A percentile compares a stretch with the other conserved stretches of the same genome.
Conservation (phyloP, 2,113 vertebrate genomes). For the Heliornis fulica region DNA sequence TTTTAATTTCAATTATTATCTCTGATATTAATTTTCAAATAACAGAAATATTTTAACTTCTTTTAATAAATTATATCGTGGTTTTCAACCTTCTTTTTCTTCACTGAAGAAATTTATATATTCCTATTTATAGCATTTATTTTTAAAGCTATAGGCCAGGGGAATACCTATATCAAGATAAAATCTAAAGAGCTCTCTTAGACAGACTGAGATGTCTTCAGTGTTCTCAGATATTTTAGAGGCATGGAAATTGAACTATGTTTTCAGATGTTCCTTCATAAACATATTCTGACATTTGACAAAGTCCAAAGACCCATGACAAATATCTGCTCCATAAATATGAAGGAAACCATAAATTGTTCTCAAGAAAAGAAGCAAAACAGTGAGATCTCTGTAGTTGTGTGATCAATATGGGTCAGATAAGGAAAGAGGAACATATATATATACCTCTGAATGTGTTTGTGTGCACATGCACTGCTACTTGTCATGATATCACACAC, state of each 20-base stretch:
- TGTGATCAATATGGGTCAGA: not conserved
- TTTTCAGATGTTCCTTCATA: not conserved
- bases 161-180: not conserved
- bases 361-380: not conserved
- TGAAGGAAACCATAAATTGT: not conserved
- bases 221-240: too few species aligned
- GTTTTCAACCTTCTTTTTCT: not conserved
- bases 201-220: too few species aligned
- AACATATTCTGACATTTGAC: not conserved
- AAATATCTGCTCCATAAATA: not conserved
- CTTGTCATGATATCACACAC: not conserved
- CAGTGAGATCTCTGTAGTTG: not conserved
- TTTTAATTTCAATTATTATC: constrained; percentile 17
- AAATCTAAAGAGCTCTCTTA: not conserved
- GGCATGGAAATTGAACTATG: too few species aligned
- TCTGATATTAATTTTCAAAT: not conserved
- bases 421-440: not conserved
- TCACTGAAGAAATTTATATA: not conserved
- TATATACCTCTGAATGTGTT: not conserved
- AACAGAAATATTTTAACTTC: not conserved
- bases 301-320: not conserved
- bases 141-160: not conserved
- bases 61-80: not conserved
- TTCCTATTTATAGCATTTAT: not conserved
- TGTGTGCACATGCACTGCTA: not conserved